Percentiles rank a stretch among this genome's conserved stretches.
phyloP scores from a whole-genome alignment of 2,888 invertebrate species.

The Parasteatoda lunata region DNA sequence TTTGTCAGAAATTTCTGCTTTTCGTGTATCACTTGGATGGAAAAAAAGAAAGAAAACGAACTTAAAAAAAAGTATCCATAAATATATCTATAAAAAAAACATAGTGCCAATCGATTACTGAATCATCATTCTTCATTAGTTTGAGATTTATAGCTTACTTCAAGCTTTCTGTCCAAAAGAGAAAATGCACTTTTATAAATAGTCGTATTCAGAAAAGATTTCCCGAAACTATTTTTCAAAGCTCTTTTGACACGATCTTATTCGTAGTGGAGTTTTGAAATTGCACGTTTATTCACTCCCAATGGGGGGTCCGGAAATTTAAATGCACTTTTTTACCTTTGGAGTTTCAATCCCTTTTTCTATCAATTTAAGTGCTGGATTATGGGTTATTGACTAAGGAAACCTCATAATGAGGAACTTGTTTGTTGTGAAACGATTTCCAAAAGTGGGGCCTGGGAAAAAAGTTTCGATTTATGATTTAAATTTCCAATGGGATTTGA shows the following conservation, averaged over 20 bases:
- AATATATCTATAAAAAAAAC: not conserved
- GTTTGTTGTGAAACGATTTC: constrained; percentile 25
- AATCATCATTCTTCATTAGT: constrained; percentile 58
- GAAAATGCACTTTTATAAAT: constrained; percentile 66
- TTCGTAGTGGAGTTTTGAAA: constrained; percentile 33
- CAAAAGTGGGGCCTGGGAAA: too few species aligned
- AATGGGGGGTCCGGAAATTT: constrained; percentile 31
- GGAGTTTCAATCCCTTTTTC: not conserved
- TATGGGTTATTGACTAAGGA: constrained; percentile 24
- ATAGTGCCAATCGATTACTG: constrained; percentile 41
- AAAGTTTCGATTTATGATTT: too few species aligned
- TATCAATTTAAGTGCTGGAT: constrained; percentile 20
- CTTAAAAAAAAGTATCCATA: too few species aligned
- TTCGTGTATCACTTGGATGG: too few species aligned
- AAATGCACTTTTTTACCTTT: constrained; percentile 16
- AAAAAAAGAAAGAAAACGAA: too few species aligned
- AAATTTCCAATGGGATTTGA: too few species aligned
- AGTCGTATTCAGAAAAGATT: constrained; percentile 56
- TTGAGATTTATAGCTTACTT: constrained; percentile 56
- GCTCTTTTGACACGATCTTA: constrained; percentile 42
- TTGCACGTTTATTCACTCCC: constrained; percentile 23
- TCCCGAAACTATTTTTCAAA: constrained; percentile 50
- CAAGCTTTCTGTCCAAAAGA: constrained; percentile 46
- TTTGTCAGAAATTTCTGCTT: too few species aligned
- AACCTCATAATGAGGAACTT: constrained; percentile 10